Conservation (phyloP, 30 jellyfish, hydroid and myxozoan genomes). For the Nemopilema nomurai region DNA sequence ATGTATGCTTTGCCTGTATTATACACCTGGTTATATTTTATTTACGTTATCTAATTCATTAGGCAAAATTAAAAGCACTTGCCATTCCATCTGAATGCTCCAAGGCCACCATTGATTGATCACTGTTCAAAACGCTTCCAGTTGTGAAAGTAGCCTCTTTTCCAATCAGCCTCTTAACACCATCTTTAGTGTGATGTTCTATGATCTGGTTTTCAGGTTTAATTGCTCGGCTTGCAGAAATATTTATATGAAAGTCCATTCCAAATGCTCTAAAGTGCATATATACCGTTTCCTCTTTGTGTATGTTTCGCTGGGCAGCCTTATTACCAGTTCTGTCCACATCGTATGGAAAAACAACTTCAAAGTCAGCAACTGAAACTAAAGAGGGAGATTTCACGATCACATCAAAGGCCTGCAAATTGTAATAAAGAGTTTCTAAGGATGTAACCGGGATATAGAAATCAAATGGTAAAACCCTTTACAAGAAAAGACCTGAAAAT, state of each 20-base stretch:
- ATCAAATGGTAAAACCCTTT: no score
- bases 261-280: constrained; percentile 74
- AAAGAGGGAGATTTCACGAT: not conserved
- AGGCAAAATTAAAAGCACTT: constrained; percentile 1
- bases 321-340: constrained; percentile 35
- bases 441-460: no score
- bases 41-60: not conserved
- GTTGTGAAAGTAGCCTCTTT: constrained; percentile 33
- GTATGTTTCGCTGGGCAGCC: constrained; percentile 1
- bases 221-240: constrained; percentile 22
- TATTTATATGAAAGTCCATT: constrained; percentile 54
- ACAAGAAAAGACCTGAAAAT: no score
- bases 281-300: not conserved
- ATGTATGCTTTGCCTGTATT: not conserved
- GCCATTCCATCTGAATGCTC: constrained; percentile 82
- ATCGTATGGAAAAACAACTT: constrained; percentile 37
- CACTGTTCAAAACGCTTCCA: constrained; percentile 67
- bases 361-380: constrained; percentile 42
- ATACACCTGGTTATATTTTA: not conserved
- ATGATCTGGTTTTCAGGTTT: constrained; percentile 64
- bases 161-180: constrained; percentile 60
- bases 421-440: no score
- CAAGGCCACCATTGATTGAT: constrained; percentile 60
- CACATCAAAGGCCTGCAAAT: no score
- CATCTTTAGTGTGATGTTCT: constrained; percentile 66